Percentiles rank a stretch among this genome's conserved stretches.
Conservation (phyloP, 2,113 vertebrate genomes). For the Machaerirhynchus nigripectus region DNA sequence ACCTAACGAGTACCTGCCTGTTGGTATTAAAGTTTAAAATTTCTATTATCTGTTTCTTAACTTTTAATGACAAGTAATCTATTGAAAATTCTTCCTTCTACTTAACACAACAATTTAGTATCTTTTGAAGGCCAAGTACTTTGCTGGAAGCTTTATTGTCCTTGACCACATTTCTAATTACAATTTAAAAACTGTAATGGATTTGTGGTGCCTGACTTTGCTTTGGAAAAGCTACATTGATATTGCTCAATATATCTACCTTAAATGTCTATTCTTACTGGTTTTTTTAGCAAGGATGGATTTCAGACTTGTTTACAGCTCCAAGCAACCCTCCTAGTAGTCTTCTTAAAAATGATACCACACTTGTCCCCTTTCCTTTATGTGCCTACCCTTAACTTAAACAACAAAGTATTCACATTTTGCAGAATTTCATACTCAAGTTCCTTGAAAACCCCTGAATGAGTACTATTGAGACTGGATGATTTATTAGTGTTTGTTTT, state of each 20-base stretch:
- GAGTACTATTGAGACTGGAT: background rate
- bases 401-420: background rate
- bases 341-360: background rate
- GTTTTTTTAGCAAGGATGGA: background rate
- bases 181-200: background rate
- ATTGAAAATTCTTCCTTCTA: background rate
- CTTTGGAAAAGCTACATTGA: background rate
- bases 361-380: background rate
- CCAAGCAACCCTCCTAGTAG: background rate
- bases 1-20: background rate
- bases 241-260: background rate
- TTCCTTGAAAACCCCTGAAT: background rate
- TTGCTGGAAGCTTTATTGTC: background rate
- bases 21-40: background rate
- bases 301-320: background rate
- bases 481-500: background rate
- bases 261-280: background rate
- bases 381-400: background rate
- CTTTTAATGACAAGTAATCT: background rate
- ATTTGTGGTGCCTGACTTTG: background rate
- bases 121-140: background rate
- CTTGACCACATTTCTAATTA: background rate
- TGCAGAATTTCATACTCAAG: background rate
- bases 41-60: background rate
- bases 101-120: background rate